Evolutionary conservation across 2,797 vertebrate species (phyloP).

Genomic region (Hippoglossus hippoglossus): DNA sequence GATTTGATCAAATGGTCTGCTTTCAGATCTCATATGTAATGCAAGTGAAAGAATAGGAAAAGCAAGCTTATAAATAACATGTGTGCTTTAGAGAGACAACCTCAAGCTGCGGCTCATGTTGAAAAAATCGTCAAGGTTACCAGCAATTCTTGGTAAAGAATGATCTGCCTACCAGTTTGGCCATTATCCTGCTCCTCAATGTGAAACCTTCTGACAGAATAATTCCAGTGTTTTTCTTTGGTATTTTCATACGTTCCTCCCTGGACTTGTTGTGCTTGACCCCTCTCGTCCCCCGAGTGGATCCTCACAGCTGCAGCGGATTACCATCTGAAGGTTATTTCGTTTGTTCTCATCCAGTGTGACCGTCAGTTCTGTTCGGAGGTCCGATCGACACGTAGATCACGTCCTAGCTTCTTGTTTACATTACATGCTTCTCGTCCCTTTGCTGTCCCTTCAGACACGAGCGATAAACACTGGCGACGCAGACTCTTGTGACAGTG

Average conservation of each 20-base stretch:
- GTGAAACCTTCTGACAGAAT: conserved; percentile 38
- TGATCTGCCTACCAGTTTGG: conserved; percentile 47
- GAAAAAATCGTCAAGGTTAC: conserved; percentile 28
- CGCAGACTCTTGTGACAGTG: conserved; percentile 37
- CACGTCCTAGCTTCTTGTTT: conserved; percentile 59
- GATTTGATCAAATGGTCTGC: conserved; percentile 62
- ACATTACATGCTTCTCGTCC: conserved; percentile 40
- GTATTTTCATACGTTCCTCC: conserved; percentile 44
- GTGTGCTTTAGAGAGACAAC: conserved; percentile 29
- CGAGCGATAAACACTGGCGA: conserved; percentile 17
- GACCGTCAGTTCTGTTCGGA: conserved; percentile 14
- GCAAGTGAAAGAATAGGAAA: conserved; percentile 42
- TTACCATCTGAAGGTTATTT: conserved; percentile 30
- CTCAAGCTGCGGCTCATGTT: conserved; percentile 35
- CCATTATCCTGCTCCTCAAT: conserved; percentile 29
- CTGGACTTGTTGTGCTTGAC: conserved; percentile 41
- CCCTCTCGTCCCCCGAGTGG: conserved; percentile 29
- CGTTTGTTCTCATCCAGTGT: conserved; percentile 9
- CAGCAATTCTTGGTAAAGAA: conserved; percentile 4
- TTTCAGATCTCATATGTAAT: conserved; percentile 62
- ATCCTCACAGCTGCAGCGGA: conserved; percentile 58
- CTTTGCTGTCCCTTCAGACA: conserved; percentile 18
- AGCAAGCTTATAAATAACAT: conserved; percentile 59
- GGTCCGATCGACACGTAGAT: conserved; percentile 39
- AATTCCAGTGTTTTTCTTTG: conserved; percentile 58